Evolutionary conservation across 2,888 invertebrate genomes (phyloP), one percentile per base, ranked within the genome.

Genomic region (Anticlea derivata): DNA sequence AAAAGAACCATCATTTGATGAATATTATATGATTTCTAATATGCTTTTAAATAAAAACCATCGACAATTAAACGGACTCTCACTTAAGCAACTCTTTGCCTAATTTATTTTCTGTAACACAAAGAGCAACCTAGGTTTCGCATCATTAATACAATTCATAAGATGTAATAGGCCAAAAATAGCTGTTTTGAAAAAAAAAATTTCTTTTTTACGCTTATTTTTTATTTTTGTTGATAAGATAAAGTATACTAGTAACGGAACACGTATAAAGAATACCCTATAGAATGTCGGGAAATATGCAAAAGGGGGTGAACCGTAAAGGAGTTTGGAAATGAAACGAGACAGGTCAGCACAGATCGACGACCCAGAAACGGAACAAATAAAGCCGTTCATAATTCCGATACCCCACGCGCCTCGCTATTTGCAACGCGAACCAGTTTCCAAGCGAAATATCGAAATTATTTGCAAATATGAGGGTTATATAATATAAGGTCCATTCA

Each of bases 311-410:
- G 48, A 55, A 73, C 63, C 68, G 29, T 29, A 33, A 54, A 75
- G 65, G 69, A 63, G 60, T 62, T 62, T 61, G 63, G 59, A 50
- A 50, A 59, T 60, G 66, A 64, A 69, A 61, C 71, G 65, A 70
- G 73, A 70, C 79, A 72, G 85, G 80, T 85, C 84, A 84, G 64
- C 60, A 47, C 69, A 78, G 86, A 83, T 70, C 84, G 82, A 80
- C 77, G 86, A 81, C 86, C 84, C 73, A 84, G 72, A 83, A 83
- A 83, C 67, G 58, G 70, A 63, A 67, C 69, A 70, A 68, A 70
- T 73, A 67, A 69, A 66, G 61, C 59, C 61, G 66, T 67, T 66
- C 65, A 61, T 65, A 72, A 3, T 69, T 67, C 68, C 70, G 70
- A 75, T 70, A 68, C 50, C 65, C 73, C 77, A 73, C 77, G 71